phyloP scores from a whole-genome alignment of 2,888 invertebrate genomes.

The Apodemia mormo region DNA sequence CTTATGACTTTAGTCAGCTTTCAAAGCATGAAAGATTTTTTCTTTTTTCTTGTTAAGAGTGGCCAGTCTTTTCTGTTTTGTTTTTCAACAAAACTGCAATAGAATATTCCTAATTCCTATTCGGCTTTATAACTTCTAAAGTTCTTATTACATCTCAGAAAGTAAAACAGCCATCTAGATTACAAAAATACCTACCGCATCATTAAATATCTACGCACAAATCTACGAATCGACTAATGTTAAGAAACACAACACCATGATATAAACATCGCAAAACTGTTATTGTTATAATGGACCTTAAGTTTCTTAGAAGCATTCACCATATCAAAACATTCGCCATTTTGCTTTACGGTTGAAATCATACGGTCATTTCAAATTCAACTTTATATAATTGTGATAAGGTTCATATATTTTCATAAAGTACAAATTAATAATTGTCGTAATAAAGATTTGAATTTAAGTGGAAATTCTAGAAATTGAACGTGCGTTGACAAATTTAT shows the following conservation, averaged over 20 bases:
- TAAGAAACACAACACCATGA: constrained; percentile 59
- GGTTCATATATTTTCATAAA: constrained; percentile 4
- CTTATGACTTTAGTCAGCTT: not conserved
- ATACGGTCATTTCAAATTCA: constrained; percentile 32
- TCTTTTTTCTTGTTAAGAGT: not conserved
- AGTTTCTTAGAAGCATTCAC: constrained; percentile 58
- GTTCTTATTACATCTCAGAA: constrained; percentile 1
- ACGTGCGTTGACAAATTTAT: constrained; percentile 49
- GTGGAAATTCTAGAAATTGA: constrained; percentile 64
- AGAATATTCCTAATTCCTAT: not conserved
- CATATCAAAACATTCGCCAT: constrained; percentile 52
- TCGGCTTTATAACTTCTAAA: not conserved
- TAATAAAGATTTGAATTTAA: constrained; percentile 63
- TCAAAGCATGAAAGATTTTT: not conserved
- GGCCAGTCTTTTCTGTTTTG: too few relatives aligned
- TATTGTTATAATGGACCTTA: constrained; percentile 62
- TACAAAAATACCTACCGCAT: constrained; percentile 46
- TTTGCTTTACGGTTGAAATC: constrained; percentile 8
- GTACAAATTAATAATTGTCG: constrained; percentile 24
- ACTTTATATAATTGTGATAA: constrained; percentile 34
- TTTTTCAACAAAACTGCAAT: not conserved
- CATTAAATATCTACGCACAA: constrained; percentile 64
- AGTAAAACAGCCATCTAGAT: constrained; percentile 9
- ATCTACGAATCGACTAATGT: constrained; percentile 61
- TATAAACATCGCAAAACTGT: constrained; percentile 66